Percentiles rank a stretch among this genome's conserved stretches.
phyloP scores from a whole-genome alignment of 2,113 vertebrate species.

The Gymnocephalus cernua region DNA sequence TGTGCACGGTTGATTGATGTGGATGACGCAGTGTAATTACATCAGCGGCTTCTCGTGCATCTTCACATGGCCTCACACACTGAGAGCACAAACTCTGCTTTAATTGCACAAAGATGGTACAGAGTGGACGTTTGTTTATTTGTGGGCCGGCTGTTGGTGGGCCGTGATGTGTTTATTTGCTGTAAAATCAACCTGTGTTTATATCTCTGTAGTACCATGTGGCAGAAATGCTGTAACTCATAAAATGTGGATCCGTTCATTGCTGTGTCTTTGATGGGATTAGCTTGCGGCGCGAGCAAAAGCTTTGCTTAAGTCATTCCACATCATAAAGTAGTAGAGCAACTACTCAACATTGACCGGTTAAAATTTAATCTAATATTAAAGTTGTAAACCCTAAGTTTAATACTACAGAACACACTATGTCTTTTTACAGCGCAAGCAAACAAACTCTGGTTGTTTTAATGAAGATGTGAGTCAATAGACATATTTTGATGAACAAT shows the following conservation, averaged over 20 bases:
- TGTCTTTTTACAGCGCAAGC: too few relatives aligned
- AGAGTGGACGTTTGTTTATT: slow-evolving; percentile 43
- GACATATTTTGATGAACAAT: background rate
- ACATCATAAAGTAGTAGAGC: background rate
- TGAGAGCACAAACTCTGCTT: background rate
- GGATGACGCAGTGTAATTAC: slow-evolving; percentile 4
- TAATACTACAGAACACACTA: too few relatives aligned
- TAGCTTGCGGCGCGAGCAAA: background rate
- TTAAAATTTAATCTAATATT: background rate
- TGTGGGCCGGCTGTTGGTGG: slow-evolving; percentile 8
- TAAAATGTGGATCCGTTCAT: background rate
- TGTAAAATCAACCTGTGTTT: slow-evolving; percentile 64
- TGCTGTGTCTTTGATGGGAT: background rate
- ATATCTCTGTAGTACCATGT: slow-evolving; percentile 15
- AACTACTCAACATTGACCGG: background rate
- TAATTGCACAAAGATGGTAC: slow-evolving; percentile 37
- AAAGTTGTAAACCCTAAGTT: background rate
- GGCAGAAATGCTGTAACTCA: background rate
- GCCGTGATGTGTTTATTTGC: slow-evolving; percentile 62
- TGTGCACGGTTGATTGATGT: slow-evolving; percentile 1
- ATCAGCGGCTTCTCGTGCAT: slow-evolving; percentile 6
- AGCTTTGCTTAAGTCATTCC: background rate
- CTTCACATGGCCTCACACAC: slow-evolving; percentile 10
- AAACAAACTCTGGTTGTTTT: background rate
- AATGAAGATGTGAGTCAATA: background rate